These are phyloP conservation scores for Drosophila mimica DNA, from an alignment of 2,888 invertebrate genomes.

Conservation along the genomic window DNA sequence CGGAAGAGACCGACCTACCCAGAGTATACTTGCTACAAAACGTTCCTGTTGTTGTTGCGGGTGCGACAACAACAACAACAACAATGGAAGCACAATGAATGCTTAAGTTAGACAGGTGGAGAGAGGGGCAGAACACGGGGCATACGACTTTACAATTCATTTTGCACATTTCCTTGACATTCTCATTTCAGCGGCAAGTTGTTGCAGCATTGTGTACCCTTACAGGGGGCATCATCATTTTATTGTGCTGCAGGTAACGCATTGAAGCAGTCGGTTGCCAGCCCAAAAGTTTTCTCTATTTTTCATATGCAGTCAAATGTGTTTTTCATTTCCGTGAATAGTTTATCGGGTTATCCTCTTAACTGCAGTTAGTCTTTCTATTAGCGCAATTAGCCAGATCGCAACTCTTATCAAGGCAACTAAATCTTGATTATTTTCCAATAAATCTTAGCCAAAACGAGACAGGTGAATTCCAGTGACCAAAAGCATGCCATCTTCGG, in stretches of 20 bases:
- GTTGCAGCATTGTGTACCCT: conserved; percentile 3
- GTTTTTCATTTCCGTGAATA: background rate
- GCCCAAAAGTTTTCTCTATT: conserved; percentile 5
- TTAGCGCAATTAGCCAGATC: background rate
- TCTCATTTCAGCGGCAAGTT: conserved; percentile 62
- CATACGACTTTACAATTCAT: conserved; percentile 69
- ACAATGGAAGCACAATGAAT: conserved; percentile 26
- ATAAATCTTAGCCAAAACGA: background rate
- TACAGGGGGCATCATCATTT: background rate
- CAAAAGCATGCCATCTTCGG: background rate
- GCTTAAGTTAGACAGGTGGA: conserved; percentile 31
- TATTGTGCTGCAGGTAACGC: background rate
- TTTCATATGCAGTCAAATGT: background rate
- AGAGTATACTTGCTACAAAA: conserved; percentile 35
- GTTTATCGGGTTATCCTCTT: background rate
- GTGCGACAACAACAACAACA: conserved; percentile 39
- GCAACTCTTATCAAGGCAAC: background rate
- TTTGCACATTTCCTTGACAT: conserved; percentile 79
- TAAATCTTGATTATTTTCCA: background rate
- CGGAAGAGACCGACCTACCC: conserved; percentile 39
- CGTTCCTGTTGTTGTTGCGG: conserved; percentile 25
- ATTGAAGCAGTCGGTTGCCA: background rate
- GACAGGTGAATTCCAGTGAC: background rate
- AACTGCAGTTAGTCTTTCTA: background rate
- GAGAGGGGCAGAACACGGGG: conserved; percentile 1